These are phyloP conservation scores for Barypeithes pellucidus DNA, from an alignment of 2,888 invertebrate genomes.

Conservation along the genomic window DNA sequence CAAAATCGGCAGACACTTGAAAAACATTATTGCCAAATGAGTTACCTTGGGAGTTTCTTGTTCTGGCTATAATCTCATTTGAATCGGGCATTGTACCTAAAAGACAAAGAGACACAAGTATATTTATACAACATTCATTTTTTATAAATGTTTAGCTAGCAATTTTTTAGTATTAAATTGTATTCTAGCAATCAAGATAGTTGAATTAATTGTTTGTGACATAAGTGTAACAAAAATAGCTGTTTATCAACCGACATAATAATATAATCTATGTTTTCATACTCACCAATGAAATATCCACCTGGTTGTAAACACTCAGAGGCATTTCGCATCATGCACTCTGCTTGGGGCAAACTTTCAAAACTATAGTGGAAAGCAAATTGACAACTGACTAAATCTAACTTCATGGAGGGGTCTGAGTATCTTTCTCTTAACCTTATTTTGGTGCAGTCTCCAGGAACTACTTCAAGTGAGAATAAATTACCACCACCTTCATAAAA, in stretches of 20 bases:
- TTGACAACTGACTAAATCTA: constrained; percentile 96
- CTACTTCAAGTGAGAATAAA: constrained; percentile 89
- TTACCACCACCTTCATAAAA: constrained; percentile 60
- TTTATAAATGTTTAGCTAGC: no score
- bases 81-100: constrained; percentile 98
- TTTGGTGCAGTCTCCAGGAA: constrained; percentile 94
- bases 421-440: constrained; percentile 84
- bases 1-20: constrained; percentile 81
- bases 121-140: no score
- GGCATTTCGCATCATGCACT: constrained; percentile 93
- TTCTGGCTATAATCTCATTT: constrained; percentile 88
- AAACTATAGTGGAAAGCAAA: constrained; percentile 99
- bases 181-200: no score
- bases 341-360: constrained; percentile 90
- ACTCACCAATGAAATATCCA: constrained; percentile 92
- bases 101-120: constrained; percentile 71
- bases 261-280: not conserved
- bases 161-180: no score
- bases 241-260: not conserved
- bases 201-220: no score
- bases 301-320: constrained; percentile 91
- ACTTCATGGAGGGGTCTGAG: constrained; percentile 82
- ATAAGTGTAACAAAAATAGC: no score
- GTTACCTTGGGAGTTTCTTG: constrained; percentile 74
- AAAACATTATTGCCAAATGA: constrained; percentile 87